phyloP scores from a whole-genome alignment of 2,888 invertebrate species.

The Vandiemenella viatica region DNA sequence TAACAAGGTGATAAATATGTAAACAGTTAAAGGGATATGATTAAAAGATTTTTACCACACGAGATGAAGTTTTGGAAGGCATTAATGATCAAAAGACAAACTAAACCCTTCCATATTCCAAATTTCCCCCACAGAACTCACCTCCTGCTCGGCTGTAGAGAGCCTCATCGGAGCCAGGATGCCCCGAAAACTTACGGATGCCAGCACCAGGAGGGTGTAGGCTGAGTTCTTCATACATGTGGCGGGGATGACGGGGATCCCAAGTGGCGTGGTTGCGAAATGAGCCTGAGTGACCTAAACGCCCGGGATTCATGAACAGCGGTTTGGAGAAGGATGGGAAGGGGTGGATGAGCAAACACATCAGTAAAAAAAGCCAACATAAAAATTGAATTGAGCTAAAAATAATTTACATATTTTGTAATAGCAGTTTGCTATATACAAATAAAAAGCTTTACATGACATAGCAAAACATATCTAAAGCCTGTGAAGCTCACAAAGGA shows the following conservation, averaged over 20 bases:
- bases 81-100: too few species aligned
- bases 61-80: too few species aligned
- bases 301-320: conserved; percentile 5
- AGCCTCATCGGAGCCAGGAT: conserved; percentile 48
- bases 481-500: too few species aligned
- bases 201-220: conserved; percentile 40
- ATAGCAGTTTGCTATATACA: too few species aligned
- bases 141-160: conserved; percentile 33
- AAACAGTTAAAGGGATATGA: too few species aligned
- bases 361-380: conserved; percentile 13
- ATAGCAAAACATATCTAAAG: background rate
- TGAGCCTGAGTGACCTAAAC: conserved; percentile 33
- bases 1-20: too few species aligned
- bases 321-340: conserved; percentile 3
- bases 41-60: too few species aligned
- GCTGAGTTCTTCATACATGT: conserved; percentile 79
- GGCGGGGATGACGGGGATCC: conserved; percentile 75
- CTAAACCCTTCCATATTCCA: too few species aligned
- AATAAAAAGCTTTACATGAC: background rate
- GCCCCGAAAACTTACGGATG: conserved; percentile 14
- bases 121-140: too few species aligned
- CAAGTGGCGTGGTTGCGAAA: conserved; percentile 49
- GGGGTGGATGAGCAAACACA: conserved; percentile 11
- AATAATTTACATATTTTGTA: background rate
- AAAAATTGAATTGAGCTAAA: conserved; percentile 11